Percentiles rank a stretch among this genome's conserved stretches.
Conservation (phyloP, 37 sponge, comb jelly and placozoan genomes). For the Dysidea cf. avara region DNA sequence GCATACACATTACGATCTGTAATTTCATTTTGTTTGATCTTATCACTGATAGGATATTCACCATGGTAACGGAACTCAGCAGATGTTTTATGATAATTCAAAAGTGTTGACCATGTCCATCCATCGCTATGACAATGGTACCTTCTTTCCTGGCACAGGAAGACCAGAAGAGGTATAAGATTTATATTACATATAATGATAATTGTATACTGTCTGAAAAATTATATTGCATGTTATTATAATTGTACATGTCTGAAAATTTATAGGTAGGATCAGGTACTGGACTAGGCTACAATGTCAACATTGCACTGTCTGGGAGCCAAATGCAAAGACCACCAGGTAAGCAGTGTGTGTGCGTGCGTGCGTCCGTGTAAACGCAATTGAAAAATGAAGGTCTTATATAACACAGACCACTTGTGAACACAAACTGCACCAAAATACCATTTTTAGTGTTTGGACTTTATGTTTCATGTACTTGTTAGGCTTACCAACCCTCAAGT, state of each 20-base stretch:
- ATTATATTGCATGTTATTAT: slow-evolving; percentile 8
- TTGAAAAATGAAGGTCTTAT: too few species aligned
- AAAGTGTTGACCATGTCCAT: slow-evolving; percentile 72
- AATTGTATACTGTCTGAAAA: not conserved
- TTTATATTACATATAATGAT: not conserved
- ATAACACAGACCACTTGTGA: too few species aligned
- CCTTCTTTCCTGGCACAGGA: slow-evolving; percentile 92
- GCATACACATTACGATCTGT: not conserved
- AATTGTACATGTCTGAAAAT: not conserved
- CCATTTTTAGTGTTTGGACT: too few species aligned
- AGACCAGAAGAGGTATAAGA: slow-evolving; percentile 63
- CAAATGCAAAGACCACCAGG: slow-evolving; percentile 43
- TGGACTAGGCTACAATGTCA: slow-evolving; percentile 86
- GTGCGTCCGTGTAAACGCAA: too few species aligned
- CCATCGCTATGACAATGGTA: slow-evolving; percentile 92
- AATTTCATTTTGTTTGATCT: not conserved
- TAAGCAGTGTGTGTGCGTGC: too few species aligned
- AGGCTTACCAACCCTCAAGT: too few species aligned
- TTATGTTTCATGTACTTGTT: too few species aligned
- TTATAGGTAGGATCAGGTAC: slow-evolving; percentile 80
- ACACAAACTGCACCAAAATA: too few species aligned
- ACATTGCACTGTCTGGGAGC: slow-evolving; percentile 85
- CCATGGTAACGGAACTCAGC: slow-evolving; percentile 93
- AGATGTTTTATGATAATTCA: slow-evolving; percentile 86
- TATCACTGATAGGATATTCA: slow-evolving; percentile 68